Conservation (phyloP, 2,888 invertebrate species). For the Mayetiola destructor region DNA sequence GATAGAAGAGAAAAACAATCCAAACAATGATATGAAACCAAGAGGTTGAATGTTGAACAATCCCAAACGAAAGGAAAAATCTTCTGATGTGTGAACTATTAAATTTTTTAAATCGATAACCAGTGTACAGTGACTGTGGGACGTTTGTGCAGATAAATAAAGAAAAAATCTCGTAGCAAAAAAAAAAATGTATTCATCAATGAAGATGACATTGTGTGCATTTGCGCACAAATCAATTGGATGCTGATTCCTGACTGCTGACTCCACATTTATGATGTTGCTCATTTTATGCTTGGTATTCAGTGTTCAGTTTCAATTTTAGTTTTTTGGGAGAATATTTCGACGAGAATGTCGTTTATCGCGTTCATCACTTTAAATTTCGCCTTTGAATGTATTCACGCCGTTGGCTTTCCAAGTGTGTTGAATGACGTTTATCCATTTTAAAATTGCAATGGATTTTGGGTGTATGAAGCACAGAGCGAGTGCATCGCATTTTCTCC, state of each 20-base stretch:
- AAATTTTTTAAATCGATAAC: background rate
- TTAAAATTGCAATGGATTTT: too few relatives aligned
- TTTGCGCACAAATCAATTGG: background rate
- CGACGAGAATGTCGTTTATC: too few relatives aligned
- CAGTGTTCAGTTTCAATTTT: too few relatives aligned
- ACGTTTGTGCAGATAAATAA: background rate
- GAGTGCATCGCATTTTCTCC: background rate
- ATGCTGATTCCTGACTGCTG: background rate
- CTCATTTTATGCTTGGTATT: background rate
- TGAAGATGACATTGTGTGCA: conserved; percentile 9
- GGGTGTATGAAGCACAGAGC: too few relatives aligned
- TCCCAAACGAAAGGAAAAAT: background rate
- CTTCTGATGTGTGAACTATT: background rate
- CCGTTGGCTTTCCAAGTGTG: too few relatives aligned
- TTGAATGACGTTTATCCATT: too few relatives aligned
- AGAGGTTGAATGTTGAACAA: background rate
- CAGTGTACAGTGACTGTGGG: background rate
- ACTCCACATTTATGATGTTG: background rate
- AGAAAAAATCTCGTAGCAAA: background rate
- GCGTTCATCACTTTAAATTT: too few relatives aligned
- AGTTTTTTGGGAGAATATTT: too few relatives aligned
- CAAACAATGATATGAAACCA: background rate
- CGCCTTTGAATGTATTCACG: too few relatives aligned
- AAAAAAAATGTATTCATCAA: conserved; percentile 1
- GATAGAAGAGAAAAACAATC: background rate